These are phyloP conservation scores for Cyclopterus lumpus DNA, from an alignment of 2,797 vertebrate species.

Conservation along the genomic window DNA sequence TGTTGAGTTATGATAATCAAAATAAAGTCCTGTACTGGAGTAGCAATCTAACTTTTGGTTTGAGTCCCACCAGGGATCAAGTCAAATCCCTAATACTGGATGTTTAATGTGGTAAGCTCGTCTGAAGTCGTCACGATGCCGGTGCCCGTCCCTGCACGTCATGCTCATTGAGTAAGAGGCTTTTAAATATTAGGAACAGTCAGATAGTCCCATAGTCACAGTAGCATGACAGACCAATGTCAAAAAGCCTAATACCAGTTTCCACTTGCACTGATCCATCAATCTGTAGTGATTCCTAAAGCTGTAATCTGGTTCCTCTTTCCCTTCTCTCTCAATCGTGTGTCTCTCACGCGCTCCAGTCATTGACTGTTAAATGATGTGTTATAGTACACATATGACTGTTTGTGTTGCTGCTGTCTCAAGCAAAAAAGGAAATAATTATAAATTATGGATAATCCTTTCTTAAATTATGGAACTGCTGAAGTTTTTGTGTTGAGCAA, in stretches of 20 bases:
- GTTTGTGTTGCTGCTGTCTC: constrained; percentile 32
- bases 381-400: constrained; percentile 15
- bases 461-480: constrained; percentile 32
- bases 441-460: constrained; percentile 56
- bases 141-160: constrained; percentile 50
- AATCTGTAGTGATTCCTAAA: constrained; percentile 40
- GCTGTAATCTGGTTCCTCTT: constrained; percentile 49
- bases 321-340: neutral
- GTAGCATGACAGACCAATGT: constrained; percentile 55
- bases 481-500: neutral
- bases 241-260: constrained; percentile 68
- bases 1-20: constrained; percentile 19
- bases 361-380: constrained; percentile 39
- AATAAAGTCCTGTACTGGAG: constrained; percentile 10
- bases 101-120: constrained; percentile 51
- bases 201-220: constrained; percentile 27
- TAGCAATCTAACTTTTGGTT: constrained; percentile 26
- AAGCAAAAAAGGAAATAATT: neutral
- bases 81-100: constrained; percentile 36
- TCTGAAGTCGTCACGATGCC: constrained; percentile 51
- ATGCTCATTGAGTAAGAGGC: constrained; percentile 61
- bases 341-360: neutral
- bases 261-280: constrained; percentile 60
- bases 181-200: constrained; percentile 70
- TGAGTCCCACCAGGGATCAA: constrained; percentile 36